These are phyloP conservation scores for Sus cebifrons DNA, from an alignment of 2,797 vertebrate genomes.

Conservation along the genomic window DNA sequence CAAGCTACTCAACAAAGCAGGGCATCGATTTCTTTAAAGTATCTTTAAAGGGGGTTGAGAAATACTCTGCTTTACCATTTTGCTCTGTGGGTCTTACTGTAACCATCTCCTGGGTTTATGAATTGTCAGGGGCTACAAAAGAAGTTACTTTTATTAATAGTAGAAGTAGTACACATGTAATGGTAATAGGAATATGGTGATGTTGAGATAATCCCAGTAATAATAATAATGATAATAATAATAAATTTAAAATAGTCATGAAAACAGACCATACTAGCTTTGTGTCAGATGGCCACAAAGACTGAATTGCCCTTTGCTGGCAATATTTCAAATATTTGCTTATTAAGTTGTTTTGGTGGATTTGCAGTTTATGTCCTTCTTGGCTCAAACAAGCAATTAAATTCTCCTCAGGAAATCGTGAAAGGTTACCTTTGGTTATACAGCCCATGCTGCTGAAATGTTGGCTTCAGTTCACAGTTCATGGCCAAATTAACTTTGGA, in stretches of 20 bases:
- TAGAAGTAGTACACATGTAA: neutral
- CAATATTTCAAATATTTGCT: slow-evolving; percentile 72
- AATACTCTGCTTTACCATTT: slow-evolving; percentile 1
- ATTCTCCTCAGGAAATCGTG: slow-evolving; percentile 81
- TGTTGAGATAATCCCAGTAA: neutral
- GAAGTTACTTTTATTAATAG: slow-evolving; percentile 62
- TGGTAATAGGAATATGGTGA: neutral
- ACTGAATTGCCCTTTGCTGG: slow-evolving; percentile 57
- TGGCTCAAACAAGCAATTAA: slow-evolving; percentile 81
- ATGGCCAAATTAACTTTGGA: slow-evolving; percentile 86
- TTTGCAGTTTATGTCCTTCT: slow-evolving; percentile 78
- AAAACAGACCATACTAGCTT: slow-evolving; percentile 2
- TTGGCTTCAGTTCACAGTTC: slow-evolving; percentile 85
- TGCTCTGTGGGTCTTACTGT: neutral
- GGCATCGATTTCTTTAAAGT: neutral
- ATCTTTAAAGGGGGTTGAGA: neutral
- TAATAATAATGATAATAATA: neutral
- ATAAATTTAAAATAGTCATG: slow-evolving; percentile 38
- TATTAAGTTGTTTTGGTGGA: slow-evolving; percentile 79
- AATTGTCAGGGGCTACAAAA: slow-evolving; percentile 21
- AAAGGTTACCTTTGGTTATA: slow-evolving; percentile 78
- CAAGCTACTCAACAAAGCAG: neutral
- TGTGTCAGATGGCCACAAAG: neutral
- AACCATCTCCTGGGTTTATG: neutral
- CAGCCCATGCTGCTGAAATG: slow-evolving; percentile 73